Percentiles rank a stretch among this genome's conserved stretches.
These are phyloP conservation scores for Elachura formosa DNA, from an alignment of 2,113 vertebrate genomes.

Conservation along the genomic window DNA sequence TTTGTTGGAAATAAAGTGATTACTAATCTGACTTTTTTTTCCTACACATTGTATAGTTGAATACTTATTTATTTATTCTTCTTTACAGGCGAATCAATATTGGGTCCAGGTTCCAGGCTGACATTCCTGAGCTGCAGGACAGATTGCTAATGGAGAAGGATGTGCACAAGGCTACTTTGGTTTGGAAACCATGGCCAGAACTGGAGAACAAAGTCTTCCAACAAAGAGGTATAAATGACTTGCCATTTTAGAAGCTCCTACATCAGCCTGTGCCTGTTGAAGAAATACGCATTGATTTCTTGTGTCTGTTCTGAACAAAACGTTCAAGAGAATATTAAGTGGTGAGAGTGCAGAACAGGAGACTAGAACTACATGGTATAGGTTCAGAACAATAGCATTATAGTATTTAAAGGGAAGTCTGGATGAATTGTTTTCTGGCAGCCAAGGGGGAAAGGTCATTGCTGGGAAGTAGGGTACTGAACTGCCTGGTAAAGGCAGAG, in stretches of 20 bases:
- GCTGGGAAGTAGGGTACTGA: not conserved
- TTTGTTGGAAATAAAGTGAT: not conserved
- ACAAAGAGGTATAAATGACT: slow-evolving; percentile 75
- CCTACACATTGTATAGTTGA: not conserved
- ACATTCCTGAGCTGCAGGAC: slow-evolving; percentile 80
- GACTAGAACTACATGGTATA: not conserved
- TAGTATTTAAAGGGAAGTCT: not conserved
- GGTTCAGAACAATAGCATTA: not conserved
- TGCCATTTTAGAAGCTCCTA: not conserved
- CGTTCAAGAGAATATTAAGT: not conserved
- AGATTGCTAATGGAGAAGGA: slow-evolving; percentile 68
- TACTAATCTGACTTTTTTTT: not conserved
- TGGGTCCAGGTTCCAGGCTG: slow-evolving; percentile 83
- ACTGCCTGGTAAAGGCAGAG: not conserved
- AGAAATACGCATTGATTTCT: not conserved
- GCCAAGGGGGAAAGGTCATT: not conserved
- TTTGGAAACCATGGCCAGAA: slow-evolving; percentile 83
- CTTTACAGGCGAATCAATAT: slow-evolving; percentile 82
- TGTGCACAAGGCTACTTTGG: slow-evolving; percentile 77
- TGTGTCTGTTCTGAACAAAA: not conserved
- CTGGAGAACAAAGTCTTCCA: slow-evolving; percentile 77
- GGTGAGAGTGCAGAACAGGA: not conserved
- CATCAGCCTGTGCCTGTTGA: not conserved
- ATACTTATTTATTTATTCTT: slow-evolving; percentile 1
- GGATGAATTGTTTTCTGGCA: not conserved